These are phyloP conservation scores for Falco naumanni DNA, from an alignment of 2,797 vertebrate species.

Conservation along the genomic window DNA sequence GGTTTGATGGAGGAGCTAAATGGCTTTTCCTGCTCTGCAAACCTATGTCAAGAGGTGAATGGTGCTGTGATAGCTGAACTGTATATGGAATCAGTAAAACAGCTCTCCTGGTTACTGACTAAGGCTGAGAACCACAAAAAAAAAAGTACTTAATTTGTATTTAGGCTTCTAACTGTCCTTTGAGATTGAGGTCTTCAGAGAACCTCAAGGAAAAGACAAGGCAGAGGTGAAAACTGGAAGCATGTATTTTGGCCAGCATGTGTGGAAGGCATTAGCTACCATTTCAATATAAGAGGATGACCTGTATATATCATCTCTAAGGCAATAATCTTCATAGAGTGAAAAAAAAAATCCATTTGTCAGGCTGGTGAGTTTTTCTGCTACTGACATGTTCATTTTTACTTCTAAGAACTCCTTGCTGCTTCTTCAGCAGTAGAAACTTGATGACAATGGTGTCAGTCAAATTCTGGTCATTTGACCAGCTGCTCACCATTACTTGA, in stretches of 20 bases:
- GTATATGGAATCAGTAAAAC: neutral
- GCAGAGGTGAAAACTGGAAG: neutral
- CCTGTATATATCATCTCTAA: neutral
- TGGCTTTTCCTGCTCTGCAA: neutral
- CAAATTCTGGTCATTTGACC: slow-evolving; percentile 23
- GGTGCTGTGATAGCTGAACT: neutral
- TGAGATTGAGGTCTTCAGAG: neutral
- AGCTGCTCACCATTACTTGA: neutral
- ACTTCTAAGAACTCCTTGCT: neutral
- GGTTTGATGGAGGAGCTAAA: neutral
- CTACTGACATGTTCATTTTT: neutral
- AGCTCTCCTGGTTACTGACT: neutral
- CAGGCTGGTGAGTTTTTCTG: neutral
- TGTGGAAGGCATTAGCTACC: neutral
- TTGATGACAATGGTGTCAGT: neutral
- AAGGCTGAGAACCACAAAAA: neutral
- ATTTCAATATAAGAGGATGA: neutral
- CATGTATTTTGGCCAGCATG: neutral
- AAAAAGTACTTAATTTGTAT: neutral
- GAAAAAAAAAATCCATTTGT: neutral
- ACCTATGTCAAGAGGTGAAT: neutral
- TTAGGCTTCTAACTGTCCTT: neutral
- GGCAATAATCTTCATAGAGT: neutral
- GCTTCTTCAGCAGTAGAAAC: neutral
- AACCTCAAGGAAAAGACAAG: neutral